These are phyloP conservation scores for Drosophila anomalipes DNA, from an alignment of 2,888 invertebrate genomes.

Conservation along the genomic window DNA sequence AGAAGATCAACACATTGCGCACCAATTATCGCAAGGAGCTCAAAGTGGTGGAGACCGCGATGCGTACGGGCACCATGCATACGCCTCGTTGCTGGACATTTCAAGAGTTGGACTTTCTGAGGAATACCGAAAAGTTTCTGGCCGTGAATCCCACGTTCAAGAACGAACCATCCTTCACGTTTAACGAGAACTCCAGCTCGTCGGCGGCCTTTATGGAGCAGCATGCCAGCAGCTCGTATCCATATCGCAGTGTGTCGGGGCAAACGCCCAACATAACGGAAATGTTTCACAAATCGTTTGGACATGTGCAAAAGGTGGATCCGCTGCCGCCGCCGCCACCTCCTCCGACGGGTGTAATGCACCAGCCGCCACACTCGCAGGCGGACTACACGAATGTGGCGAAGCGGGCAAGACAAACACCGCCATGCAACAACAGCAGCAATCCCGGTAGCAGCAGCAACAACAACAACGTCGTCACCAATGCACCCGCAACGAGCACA, in stretches of 20 bases:
- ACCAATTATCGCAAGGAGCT: slow-evolving; percentile 84
- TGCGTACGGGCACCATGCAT: slow-evolving; percentile 76
- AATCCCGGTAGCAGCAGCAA: slow-evolving; percentile 9
- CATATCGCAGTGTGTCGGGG: slow-evolving; percentile 45
- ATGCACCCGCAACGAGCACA: slow-evolving; percentile 24
- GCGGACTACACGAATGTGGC: slow-evolving; percentile 42
- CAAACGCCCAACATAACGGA: slow-evolving; percentile 80
- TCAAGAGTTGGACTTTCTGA: slow-evolving; percentile 80
- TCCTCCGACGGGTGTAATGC: slow-evolving; percentile 31
- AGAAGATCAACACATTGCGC: slow-evolving; percentile 83
- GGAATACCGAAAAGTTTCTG: slow-evolving; percentile 82
- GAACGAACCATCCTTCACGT: slow-evolving; percentile 66
- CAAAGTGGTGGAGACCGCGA: slow-evolving; percentile 81
- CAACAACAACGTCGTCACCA: slow-evolving; percentile 13
- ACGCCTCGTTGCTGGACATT: slow-evolving; percentile 83
- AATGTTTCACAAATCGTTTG: slow-evolving; percentile 83
- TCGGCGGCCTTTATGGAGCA: slow-evolving; percentile 74
- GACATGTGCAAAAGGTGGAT: slow-evolving; percentile 68
- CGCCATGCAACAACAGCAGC: slow-evolving; percentile 37
- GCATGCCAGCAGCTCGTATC: slow-evolving; percentile 48
- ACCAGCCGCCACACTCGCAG: slow-evolving; percentile 36
- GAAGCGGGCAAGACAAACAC: slow-evolving; percentile 58
- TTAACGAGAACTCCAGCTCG: slow-evolving; percentile 75
- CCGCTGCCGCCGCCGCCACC: slow-evolving; percentile 58
- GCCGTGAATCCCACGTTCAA: slow-evolving; percentile 78